Evolutionary conservation across 37 sponge, comb jelly and placozoan species (phyloP).

Genomic region (Halichondria panicea): DNA sequence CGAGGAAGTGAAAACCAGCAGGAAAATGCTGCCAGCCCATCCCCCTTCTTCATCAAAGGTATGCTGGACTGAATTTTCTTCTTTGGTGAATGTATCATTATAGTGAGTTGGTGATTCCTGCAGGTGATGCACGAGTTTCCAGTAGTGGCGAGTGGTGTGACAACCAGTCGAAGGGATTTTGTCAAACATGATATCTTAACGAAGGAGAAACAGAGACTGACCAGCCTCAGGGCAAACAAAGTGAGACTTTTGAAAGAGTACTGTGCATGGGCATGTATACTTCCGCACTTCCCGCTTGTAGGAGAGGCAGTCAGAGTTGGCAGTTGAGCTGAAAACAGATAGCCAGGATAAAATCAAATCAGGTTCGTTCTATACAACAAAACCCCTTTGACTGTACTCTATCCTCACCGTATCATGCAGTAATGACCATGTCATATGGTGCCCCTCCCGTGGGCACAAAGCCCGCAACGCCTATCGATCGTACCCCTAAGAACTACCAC

Average conservation of each 20-base stretch:
- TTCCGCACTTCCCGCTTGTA: neutral
- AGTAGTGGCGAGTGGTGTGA: constrained; percentile 4
- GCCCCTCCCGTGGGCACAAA: constrained; percentile 17
- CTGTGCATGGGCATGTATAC: neutral
- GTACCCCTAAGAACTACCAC: constrained; percentile 31
- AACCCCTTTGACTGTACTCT: no score
- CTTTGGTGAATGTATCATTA: neutral
- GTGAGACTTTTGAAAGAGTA: neutral
- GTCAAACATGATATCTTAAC: constrained; percentile 11
- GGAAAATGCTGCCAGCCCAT: neutral
- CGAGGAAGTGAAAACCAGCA: neutral
- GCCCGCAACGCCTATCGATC: constrained; percentile 7
- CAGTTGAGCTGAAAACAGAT: constrained; percentile 36
- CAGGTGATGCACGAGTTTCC: constrained; percentile 56
- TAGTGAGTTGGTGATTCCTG: neutral
- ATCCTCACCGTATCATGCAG: no score
- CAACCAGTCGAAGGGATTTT: constrained; percentile 33
- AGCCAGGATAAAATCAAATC: no score
- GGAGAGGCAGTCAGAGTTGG: constrained; percentile 17
- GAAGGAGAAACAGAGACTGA: constrained; percentile 11
- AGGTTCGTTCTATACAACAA: no score
- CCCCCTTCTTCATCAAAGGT: constrained; percentile 37
- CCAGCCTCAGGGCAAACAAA: constrained; percentile 16
- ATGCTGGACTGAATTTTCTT: neutral
- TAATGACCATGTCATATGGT: constrained; percentile 42